phyloP scores from a whole-genome alignment of 2,888 invertebrate species.

The Sarcophaga rosellei region DNA sequence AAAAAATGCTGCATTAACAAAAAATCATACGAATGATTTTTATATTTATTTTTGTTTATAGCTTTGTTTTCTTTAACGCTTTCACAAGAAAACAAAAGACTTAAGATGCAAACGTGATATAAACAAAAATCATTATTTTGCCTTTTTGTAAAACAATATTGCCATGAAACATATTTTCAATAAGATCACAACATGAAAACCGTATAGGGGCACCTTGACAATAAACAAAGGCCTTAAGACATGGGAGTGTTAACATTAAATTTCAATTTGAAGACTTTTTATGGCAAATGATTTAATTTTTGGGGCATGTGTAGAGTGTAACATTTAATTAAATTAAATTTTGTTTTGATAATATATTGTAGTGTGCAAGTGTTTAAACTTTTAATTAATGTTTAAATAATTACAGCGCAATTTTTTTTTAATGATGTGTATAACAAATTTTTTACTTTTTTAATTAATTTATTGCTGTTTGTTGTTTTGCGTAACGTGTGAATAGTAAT shows the following conservation, averaged over 20 bases:
- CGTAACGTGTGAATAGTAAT: slow-evolving; percentile 65
- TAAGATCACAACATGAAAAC: neutral
- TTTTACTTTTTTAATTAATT: neutral
- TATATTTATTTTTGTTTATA: neutral
- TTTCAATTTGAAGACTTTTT: too few relatives aligned
- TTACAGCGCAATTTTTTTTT: slow-evolving; percentile 36
- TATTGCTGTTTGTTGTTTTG: slow-evolving; percentile 35
- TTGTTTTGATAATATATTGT: too few relatives aligned
- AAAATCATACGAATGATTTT: neutral
- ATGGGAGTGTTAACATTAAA: too few relatives aligned
- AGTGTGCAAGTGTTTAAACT: slow-evolving; percentile 19
- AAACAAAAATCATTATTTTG: slow-evolving; percentile 1
- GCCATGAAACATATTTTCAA: neutral
- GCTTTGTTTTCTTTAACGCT: slow-evolving; percentile 15
- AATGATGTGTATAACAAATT: neutral
- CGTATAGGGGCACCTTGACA: neutral
- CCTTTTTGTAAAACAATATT: neutral
- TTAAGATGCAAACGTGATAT: neutral
- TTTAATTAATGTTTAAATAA: slow-evolving; percentile 38
- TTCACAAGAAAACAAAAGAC: slow-evolving; percentile 30
- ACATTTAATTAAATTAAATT: too few relatives aligned
- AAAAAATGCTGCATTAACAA: slow-evolving; percentile 9
- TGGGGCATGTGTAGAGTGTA: too few relatives aligned
- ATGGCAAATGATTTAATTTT: too few relatives aligned
- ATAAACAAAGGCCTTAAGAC: neutral